These are phyloP conservation scores for Operophtera brumata DNA, from an alignment of 2,888 invertebrate species.

Conservation along the genomic window DNA sequence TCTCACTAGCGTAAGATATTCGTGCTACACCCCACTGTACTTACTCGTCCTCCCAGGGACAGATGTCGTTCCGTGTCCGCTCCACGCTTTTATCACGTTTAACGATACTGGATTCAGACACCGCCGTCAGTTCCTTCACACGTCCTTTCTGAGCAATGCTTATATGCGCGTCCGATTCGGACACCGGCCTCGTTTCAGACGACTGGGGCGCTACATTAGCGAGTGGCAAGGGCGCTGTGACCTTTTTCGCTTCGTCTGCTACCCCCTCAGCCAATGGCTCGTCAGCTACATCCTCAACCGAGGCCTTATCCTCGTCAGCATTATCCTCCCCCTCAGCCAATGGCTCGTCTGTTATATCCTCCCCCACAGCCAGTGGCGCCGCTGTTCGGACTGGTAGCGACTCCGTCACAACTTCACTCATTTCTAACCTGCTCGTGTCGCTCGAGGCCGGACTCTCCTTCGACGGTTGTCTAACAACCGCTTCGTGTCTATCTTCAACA, in stretches of 20 bases:
- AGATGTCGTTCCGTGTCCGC: slow-evolving; percentile 87
- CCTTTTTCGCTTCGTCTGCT: slow-evolving; percentile 82
- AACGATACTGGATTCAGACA: slow-evolving; percentile 71
- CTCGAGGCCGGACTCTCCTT: slow-evolving; percentile 53
- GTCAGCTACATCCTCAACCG: slow-evolving; percentile 61
- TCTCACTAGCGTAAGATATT: background rate
- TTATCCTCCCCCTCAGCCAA: too few species aligned
- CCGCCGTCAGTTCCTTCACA: slow-evolving; percentile 68
- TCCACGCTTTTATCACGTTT: slow-evolving; percentile 68
- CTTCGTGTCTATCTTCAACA: slow-evolving; percentile 31
- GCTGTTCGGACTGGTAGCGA: slow-evolving; percentile 35
- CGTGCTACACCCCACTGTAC: slow-evolving; percentile 61
- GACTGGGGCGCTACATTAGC: slow-evolving; percentile 2
- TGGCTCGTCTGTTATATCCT: slow-evolving; percentile 69
- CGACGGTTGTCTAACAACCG: slow-evolving; percentile 53
- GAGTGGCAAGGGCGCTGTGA: slow-evolving; percentile 60
- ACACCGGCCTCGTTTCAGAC: slow-evolving; percentile 48
- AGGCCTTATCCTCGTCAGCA: too few species aligned
- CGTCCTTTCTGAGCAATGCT: slow-evolving; percentile 64
- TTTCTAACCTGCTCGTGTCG: slow-evolving; percentile 39
- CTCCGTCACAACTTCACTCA: slow-evolving; percentile 47
- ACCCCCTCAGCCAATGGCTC: slow-evolving; percentile 42
- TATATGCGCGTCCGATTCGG: slow-evolving; percentile 59
- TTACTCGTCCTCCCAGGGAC: slow-evolving; percentile 98
- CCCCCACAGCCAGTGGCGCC: slow-evolving; percentile 83